phyloP scores from a whole-genome alignment of 2,113 vertebrate species.

The Nerophis lumbriciformis region DNA sequence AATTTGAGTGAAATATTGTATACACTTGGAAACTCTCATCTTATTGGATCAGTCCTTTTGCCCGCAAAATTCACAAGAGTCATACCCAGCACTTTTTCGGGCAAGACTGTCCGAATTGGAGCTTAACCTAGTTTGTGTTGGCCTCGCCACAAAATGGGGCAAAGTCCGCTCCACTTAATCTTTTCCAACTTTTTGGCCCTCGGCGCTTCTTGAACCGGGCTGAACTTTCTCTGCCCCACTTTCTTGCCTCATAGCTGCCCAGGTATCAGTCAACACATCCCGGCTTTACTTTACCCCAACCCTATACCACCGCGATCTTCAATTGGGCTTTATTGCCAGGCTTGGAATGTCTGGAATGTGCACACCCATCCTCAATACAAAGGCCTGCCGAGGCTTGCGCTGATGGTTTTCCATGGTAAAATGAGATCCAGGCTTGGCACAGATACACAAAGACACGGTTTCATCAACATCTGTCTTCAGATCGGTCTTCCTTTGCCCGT shows the following conservation, averaged over 20 bases:
- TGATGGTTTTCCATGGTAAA: constrained; percentile 43
- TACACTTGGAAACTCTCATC: constrained; percentile 14
- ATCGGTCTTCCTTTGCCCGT: constrained; percentile 17
- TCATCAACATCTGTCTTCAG: constrained; percentile 33
- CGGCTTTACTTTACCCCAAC: constrained; percentile 35
- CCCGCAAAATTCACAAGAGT: constrained; percentile 17
- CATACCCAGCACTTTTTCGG: constrained; percentile 23
- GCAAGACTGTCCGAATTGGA: constrained; percentile 24
- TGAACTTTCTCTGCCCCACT: constrained; percentile 15
- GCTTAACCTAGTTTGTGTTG: constrained; percentile 20
- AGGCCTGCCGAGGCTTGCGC: constrained; percentile 41
- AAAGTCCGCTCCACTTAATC: constrained; percentile 22
- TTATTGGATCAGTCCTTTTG: constrained; percentile 21
- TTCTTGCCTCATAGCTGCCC: constrained; percentile 39
- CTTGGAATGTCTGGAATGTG: constrained; percentile 67
- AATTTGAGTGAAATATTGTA: constrained; percentile 33
- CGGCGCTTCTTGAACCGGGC: constrained; percentile 27
- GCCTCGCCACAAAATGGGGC: constrained; percentile 34
- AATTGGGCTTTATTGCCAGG: constrained; percentile 61
- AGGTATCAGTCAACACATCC: constrained; percentile 61
- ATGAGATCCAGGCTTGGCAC: constrained; percentile 32
- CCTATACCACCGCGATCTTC: constrained; percentile 23
- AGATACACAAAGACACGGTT: constrained; percentile 39
- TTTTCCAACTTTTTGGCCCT: constrained; percentile 28
- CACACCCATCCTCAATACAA: constrained; percentile 46